Evolutionary conservation across 2,888 invertebrate species (phyloP).

Genomic region (Cryptocephalus moraei): DNA sequence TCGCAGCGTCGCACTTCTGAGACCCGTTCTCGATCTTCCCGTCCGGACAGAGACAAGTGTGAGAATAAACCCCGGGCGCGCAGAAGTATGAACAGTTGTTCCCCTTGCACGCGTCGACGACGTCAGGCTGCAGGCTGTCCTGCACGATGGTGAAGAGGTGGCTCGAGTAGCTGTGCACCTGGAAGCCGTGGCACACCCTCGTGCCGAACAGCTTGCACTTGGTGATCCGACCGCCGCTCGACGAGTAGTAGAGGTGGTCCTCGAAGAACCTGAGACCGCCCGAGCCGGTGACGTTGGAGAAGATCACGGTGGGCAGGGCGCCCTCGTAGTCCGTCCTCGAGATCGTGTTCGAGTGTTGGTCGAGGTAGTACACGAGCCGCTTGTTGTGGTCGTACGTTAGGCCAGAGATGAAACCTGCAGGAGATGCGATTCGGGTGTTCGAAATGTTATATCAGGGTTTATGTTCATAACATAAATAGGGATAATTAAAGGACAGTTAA

Average conservation of each 20-base stretch:
- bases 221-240: constrained; percentile 44
- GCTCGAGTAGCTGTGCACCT: constrained; percentile 38
- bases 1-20: constrained; percentile 25
- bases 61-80: constrained; percentile 40
- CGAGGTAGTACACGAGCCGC: constrained; percentile 64
- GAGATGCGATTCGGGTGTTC: constrained; percentile 1
- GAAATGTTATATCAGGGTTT: too few species aligned
- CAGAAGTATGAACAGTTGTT: constrained; percentile 53
- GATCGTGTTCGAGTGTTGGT: constrained; percentile 45
- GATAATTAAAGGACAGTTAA: too few species aligned
- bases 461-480: too few species aligned
- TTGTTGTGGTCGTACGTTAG: constrained; percentile 44
- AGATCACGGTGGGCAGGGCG: constrained; percentile 33
- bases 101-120: constrained; percentile 41
- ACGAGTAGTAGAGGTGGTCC: constrained; percentile 64
- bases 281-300: constrained; percentile 45
- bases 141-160: constrained; percentile 46
- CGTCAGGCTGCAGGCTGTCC: constrained; percentile 43
- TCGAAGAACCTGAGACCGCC: constrained; percentile 62
- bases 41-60: constrained; percentile 48
- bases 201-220: constrained; percentile 50
- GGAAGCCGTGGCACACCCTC: constrained; percentile 40
- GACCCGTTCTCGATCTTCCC: constrained; percentile 36
- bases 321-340: constrained; percentile 40
- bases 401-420: constrained; percentile 35